These are phyloP conservation scores for Riptortus pedestris DNA, from an alignment of 1,140 invertebrate genomes.

Conservation along the genomic window DNA sequence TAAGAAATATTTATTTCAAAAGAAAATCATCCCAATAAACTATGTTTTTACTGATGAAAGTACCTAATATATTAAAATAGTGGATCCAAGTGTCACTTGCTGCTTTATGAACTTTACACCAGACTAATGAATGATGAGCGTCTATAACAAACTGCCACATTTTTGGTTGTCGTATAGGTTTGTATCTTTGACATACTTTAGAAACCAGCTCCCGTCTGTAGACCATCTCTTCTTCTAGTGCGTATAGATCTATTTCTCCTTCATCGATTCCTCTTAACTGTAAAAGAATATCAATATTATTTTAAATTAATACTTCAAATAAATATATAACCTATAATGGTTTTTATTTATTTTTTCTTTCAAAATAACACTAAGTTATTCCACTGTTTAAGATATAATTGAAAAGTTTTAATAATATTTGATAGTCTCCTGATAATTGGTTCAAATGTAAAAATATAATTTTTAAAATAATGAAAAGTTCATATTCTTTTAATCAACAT, in stretches of 20 bases:
- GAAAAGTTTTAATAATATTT: no score
- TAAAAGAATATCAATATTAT: neutral
- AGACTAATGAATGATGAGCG: constrained; percentile 64
- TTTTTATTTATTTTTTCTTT: no score
- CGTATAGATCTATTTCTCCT: constrained; percentile 17
- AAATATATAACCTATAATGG: no score
- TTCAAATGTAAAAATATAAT: no score
- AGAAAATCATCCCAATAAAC: no score
- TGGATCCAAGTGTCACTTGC: constrained; percentile 82
- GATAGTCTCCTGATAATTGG: no score
- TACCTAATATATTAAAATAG: constrained; percentile 72
- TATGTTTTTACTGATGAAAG: no score
- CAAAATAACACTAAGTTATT: no score
- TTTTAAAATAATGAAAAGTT: no score
- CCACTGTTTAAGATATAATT: no score
- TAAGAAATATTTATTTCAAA: no score
- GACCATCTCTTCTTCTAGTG: constrained; percentile 23
- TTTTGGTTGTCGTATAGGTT: constrained; percentile 43
- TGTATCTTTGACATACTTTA: constrained; percentile 21
- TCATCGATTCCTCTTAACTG: constrained; percentile 21
- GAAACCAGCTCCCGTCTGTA: constrained; percentile 19
- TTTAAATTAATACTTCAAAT: neutral
- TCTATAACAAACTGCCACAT: constrained; percentile 76
- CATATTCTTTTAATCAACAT: no score
- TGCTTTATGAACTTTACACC: constrained; percentile 48